Conservation (phyloP, 2,113 vertebrate genomes). For the Carollia perspicillata region DNA sequence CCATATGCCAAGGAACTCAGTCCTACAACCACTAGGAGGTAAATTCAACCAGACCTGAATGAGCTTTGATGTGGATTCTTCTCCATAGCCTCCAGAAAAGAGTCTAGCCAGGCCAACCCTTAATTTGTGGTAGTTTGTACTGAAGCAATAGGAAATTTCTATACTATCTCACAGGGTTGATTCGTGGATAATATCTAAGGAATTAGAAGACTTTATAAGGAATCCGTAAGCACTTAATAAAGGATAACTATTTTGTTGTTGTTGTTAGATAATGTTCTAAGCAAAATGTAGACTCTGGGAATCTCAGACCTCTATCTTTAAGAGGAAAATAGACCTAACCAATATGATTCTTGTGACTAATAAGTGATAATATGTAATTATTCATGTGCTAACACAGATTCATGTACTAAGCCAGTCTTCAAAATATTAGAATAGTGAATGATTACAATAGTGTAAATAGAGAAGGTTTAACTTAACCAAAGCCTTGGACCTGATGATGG, state of each 20-base stretch:
- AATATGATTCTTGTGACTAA: background rate
- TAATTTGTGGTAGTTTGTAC: background rate
- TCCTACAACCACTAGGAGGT: background rate
- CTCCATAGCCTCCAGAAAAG: background rate
- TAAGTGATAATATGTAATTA: background rate
- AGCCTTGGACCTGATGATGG: background rate
- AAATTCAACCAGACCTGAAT: background rate
- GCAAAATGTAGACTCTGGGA: background rate
- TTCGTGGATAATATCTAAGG: background rate
- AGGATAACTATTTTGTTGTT: background rate
- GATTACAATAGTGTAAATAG: background rate
- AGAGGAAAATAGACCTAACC: background rate
- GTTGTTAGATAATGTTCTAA: background rate
- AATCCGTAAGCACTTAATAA: background rate
- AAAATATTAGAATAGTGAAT: background rate
- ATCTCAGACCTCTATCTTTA: background rate
- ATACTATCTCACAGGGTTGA: background rate
- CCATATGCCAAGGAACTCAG: background rate
- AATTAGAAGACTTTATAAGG: background rate
- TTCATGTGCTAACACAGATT: background rate
- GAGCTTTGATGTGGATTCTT: background rate
- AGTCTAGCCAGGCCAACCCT: fast-evolving
- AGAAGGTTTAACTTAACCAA: background rate
- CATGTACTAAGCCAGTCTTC: background rate
- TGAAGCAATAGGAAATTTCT: background rate